A percentile compares a stretch with the other conserved stretches of the same genome.
Evolutionary conservation across 2,888 invertebrate species (phyloP).

Genomic region (Ormyrus labotus): DNA sequence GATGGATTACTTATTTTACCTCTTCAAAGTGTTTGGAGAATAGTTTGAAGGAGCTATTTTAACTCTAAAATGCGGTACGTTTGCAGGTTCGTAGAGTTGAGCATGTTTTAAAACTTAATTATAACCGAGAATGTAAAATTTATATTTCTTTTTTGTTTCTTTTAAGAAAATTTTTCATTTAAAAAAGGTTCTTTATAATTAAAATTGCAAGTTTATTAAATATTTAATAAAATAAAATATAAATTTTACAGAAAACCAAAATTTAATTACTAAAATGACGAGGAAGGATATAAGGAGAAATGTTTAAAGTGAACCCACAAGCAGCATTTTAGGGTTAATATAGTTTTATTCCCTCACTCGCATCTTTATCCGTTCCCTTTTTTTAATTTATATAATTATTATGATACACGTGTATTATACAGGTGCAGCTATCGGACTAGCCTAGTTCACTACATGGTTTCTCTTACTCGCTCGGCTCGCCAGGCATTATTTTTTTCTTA

Average conservation of each 20-base stretch:
- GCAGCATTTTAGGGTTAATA: no score
- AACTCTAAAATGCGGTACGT: constrained; percentile 44
- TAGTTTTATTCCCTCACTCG: no score
- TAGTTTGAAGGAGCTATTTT: constrained; percentile 31
- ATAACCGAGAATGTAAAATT: not conserved
- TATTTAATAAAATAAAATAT: no score
- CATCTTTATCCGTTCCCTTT: no score
- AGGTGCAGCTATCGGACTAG: constrained; percentile 61
- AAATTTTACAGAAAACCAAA: no score
- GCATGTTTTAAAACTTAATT: not conserved
- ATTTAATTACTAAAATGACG: no score
- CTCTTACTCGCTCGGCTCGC: constrained; percentile 37
- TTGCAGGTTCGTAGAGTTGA: not conserved
- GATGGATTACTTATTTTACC: constrained; percentile 8
- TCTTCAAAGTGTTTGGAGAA: constrained; percentile 23
- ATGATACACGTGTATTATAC: constrained; percentile 57
- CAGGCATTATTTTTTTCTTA: constrained; percentile 23
- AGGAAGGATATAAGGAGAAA: no score
- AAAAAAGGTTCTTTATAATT: constrained; percentile 25
- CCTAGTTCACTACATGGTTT: constrained; percentile 59
- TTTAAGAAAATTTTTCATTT: constrained; percentile 1
- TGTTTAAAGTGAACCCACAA: no score
- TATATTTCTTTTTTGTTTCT: constrained; percentile 18
- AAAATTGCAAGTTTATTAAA: no score
- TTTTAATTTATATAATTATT: constrained; percentile 53